phyloP scores from a whole-genome alignment of 2,797 vertebrate species.

The Rhinogobio ventralis region DNA sequence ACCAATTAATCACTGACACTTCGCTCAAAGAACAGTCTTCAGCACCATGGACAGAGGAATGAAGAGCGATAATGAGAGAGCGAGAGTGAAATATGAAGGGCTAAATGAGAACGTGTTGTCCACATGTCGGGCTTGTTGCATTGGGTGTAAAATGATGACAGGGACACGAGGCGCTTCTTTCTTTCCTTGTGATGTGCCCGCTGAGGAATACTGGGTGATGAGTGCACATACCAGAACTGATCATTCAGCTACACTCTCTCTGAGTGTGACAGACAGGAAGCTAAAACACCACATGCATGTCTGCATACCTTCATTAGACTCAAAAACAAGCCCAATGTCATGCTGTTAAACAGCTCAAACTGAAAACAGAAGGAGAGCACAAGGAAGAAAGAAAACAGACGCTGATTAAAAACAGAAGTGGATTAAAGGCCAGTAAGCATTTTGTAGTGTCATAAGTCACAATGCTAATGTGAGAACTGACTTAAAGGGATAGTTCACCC shows the following conservation, averaged over 20 bases:
- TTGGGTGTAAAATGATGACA: conserved; percentile 9
- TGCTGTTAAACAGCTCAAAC: conserved; percentile 3
- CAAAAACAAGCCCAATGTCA: conserved; percentile 1
- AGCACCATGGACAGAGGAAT: conserved; percentile 41
- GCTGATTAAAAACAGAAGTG: conserved; percentile 5
- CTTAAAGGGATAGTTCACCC: no score
- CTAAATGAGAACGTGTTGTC: conserved; percentile 21
- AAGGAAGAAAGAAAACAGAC: not conserved
- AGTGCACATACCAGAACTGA: conserved; percentile 29
- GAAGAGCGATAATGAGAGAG: conserved; percentile 1
- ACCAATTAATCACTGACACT: conserved; percentile 16
- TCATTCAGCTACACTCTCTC: conserved; percentile 13
- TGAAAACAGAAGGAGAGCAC: conserved; percentile 3
- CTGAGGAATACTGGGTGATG: conserved; percentile 43
- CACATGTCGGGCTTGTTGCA: not conserved
- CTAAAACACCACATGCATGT: not conserved
- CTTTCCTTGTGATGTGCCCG: conserved; percentile 1
- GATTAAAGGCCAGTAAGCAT: not conserved
- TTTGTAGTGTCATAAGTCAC: not conserved
- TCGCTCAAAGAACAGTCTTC: conserved; percentile 26
- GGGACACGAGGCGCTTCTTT: not conserved
- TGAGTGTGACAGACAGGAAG: not conserved
- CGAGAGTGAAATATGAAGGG: conserved; percentile 8
- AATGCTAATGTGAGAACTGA: not conserved
- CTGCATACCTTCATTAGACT: conserved; percentile 1